Percentiles rank a stretch among this genome's conserved stretches.
These are phyloP conservation scores for Centrocercus urophasianus DNA, from an alignment of 2,113 vertebrate genomes.

Conservation along the genomic window DNA sequence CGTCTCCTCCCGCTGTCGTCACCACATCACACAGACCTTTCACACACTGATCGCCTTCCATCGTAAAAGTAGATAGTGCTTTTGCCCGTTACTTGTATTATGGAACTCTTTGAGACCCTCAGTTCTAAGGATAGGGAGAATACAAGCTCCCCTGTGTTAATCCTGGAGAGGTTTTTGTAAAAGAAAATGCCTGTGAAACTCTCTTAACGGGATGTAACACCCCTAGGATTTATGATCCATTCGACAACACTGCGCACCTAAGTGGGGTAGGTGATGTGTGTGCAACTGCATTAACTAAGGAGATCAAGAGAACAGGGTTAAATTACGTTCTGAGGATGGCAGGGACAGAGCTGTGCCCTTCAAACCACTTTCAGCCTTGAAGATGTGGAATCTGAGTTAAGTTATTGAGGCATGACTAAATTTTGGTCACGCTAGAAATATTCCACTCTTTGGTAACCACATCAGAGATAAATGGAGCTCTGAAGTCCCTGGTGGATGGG, in stretches of 20 bases:
- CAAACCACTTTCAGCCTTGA: constrained; percentile 37
- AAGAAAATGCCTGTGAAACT: background rate
- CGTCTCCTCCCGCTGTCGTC: constrained; percentile 49
- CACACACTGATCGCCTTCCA: constrained; percentile 53
- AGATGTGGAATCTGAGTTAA: constrained; percentile 53
- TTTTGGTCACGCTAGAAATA: constrained; percentile 56
- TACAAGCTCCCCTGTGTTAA: background rate
- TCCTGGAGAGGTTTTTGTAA: background rate
- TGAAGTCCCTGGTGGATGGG: background rate
- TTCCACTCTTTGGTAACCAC: constrained; percentile 67
- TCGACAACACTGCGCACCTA: background rate
- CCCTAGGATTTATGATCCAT: background rate
- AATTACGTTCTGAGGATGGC: background rate
- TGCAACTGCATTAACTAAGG: background rate
- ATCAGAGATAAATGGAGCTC: constrained; percentile 42
- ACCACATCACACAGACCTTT: background rate
- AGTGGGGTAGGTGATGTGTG: background rate
- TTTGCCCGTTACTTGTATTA: constrained; percentile 20
- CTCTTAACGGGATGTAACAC: background rate
- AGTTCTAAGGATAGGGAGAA: background rate
- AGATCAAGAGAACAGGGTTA: background rate
- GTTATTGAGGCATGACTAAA: constrained; percentile 63
- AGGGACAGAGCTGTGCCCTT: constrained; percentile 16
- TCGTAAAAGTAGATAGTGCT: constrained; percentile 52
- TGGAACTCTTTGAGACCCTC: background rate